These are phyloP conservation scores for Cephus sareptanus DNA, from an alignment of 2,888 invertebrate species.

Conservation along the genomic window DNA sequence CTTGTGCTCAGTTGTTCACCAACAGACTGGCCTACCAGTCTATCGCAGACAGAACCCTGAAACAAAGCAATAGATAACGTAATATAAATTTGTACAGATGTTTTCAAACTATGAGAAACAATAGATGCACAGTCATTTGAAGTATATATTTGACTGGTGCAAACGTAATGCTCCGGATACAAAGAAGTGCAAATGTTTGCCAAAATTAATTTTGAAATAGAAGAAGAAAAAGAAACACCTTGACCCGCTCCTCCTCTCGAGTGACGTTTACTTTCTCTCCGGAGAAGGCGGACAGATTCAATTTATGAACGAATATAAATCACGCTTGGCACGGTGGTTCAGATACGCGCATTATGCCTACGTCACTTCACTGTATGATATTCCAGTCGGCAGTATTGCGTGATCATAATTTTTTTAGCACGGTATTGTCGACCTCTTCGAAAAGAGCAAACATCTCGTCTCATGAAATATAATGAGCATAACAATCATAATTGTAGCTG, in stretches of 20 bases:
- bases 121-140: background rate
- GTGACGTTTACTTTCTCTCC: background rate
- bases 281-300: background rate
- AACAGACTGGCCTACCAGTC: slow-evolving; percentile 66
- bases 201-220: background rate
- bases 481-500: background rate
- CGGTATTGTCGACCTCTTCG: background rate
- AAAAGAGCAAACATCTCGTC: too few relatives aligned
- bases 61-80: slow-evolving; percentile 45
- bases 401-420: background rate
- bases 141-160: background rate
- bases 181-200: background rate
- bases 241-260: background rate
- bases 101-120: background rate
- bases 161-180: background rate
- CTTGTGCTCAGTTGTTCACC: slow-evolving; percentile 59
- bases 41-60: slow-evolving; percentile 70
- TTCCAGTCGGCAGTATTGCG: background rate
- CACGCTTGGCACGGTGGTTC: background rate
- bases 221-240: background rate
- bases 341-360: background rate
- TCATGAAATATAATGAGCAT: background rate
- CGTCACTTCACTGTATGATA: background rate
- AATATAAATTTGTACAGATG: background rate
- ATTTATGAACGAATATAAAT: background rate